These are phyloP conservation scores for Drosophila miranda DNA, from an alignment of 1,140 invertebrate species.

Conservation along the genomic window DNA sequence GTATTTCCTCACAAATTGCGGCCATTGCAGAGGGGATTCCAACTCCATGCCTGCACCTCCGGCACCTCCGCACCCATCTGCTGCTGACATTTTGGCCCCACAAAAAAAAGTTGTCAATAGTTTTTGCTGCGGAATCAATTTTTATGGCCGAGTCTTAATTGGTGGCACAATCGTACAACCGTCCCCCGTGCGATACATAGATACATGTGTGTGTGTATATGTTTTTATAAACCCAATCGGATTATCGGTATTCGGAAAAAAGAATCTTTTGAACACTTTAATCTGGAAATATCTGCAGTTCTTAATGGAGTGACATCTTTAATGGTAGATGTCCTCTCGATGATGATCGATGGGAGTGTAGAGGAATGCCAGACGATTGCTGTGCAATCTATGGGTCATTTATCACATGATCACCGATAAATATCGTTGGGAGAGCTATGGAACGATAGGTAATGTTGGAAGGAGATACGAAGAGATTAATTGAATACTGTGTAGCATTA, in stretches of 20 bases:
- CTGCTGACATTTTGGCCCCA: conserved; percentile 26
- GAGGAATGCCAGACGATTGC: too few species aligned
- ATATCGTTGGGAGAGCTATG: too few species aligned
- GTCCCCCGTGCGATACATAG: background rate
- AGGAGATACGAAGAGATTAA: too few species aligned
- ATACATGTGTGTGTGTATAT: background rate
- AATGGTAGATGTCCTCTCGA: too few species aligned
- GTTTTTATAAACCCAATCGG: background rate
- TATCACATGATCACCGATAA: too few species aligned
- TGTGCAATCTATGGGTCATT: too few species aligned
- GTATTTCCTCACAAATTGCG: conserved; percentile 53
- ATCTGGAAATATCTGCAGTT: too few species aligned
- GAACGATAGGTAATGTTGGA: too few species aligned
- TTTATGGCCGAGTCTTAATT: conserved; percentile 34
- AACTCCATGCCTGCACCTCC: too few species aligned
- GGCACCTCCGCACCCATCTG: background rate
- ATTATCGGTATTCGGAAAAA: conserved; percentile 6
- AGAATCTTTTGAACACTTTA: background rate
- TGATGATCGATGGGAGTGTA: too few species aligned
- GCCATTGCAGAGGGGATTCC: conserved; percentile 45
- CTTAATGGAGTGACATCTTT: background rate
- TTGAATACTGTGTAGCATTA: too few species aligned
- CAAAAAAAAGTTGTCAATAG: conserved; percentile 36
- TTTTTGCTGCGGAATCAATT: conserved; percentile 31
- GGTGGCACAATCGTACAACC: conserved; percentile 3